A percentile compares a stretch with the other conserved stretches of the same genome.
phyloP scores from a whole-genome alignment of 2,797 vertebrate species.

The Onychomys leucogaster region DNA sequence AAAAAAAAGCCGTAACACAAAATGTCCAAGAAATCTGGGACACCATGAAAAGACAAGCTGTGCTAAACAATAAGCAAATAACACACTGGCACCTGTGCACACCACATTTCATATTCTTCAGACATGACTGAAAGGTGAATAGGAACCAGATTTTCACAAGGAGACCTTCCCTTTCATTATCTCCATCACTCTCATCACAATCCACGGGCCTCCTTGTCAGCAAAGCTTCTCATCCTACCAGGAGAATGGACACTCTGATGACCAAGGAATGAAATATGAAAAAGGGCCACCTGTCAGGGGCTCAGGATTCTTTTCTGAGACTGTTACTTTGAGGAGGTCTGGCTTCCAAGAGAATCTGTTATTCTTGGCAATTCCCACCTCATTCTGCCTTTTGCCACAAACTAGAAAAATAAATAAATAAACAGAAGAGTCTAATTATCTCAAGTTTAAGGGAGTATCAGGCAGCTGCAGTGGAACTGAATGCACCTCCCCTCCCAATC shows the following conservation, averaged over 20 bases:
- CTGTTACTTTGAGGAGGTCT: not conserved
- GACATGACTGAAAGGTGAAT: not conserved
- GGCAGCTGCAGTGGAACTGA: not conserved
- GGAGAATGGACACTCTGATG: not conserved
- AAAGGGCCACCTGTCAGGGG: not conserved
- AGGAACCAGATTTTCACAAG: not conserved
- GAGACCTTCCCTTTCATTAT: not conserved
- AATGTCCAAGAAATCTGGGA: no score
- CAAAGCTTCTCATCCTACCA: not conserved
- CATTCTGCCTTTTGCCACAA: no score
- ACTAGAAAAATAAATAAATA: no score
- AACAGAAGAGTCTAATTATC: no score
- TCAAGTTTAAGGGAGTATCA: no score
- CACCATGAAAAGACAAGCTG: no score
- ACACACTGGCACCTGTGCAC: not conserved
- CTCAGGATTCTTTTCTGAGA: not conserved
- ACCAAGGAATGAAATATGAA: not conserved
- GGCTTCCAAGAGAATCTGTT: no score
- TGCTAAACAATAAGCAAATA: rapidly evolving
- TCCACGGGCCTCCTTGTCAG: not conserved
- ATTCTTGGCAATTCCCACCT: no score
- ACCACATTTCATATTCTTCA: not conserved
- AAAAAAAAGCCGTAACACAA: no score
- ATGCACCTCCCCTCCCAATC: not conserved
- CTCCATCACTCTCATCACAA: not conserved